Evolutionary conservation across 2,888 invertebrate species (phyloP), one percentile per base, ranked within the genome.

Genomic region (Cartodere bifasciata): DNA sequence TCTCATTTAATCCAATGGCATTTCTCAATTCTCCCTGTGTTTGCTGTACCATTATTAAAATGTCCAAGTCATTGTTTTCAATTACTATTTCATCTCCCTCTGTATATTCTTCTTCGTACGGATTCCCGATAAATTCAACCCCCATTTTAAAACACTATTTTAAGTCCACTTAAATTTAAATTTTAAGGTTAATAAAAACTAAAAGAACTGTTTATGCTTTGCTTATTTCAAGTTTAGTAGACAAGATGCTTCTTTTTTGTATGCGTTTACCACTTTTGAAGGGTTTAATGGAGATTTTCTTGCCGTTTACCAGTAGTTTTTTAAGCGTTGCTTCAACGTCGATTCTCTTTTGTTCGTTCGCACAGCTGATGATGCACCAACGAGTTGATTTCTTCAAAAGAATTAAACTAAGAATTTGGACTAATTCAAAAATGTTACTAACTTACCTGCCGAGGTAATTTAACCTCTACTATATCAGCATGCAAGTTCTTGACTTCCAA

Each of bases 301-400:
- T 20, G n/a, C 20, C 20, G 20, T 20, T n/a, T 6, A 20, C n/a
- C n/a, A 7, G 6, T 20, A 20, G n/a, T n/a, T 20, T 20, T 20
- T 20, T 20, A 6, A 20, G n/a, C 6, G 20, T n/a, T 6, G 20
- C n/a, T 20, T 20, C n/a, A 6, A n/a, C 20, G 6, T 20, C 20
- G 7, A 7, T n/a, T 20, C 6, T 6, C 20, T n/a, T n/a, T 20
- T 20, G 20, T 6, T 20, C n/a, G n/a, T n/a, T 20, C n/a, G 6
- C 20, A 20, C 6, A 20, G n/a, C n/a, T n/a, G n/a, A 20, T n/a
- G n/a, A 20, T n/a, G 20, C 20, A 20, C 20, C 20, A 20, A 20
- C 20, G 20, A 6, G 7, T 20, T 6, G 20, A 20, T 20, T 20
- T 20, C 20, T 20, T 7, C 6, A 6, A n/a, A 20, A 20, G n/a